Percentiles rank a stretch among this genome's conserved stretches.
Evolutionary conservation across 1,140 invertebrate genomes (phyloP).

Genomic region (Drosophila bipectinata): DNA sequence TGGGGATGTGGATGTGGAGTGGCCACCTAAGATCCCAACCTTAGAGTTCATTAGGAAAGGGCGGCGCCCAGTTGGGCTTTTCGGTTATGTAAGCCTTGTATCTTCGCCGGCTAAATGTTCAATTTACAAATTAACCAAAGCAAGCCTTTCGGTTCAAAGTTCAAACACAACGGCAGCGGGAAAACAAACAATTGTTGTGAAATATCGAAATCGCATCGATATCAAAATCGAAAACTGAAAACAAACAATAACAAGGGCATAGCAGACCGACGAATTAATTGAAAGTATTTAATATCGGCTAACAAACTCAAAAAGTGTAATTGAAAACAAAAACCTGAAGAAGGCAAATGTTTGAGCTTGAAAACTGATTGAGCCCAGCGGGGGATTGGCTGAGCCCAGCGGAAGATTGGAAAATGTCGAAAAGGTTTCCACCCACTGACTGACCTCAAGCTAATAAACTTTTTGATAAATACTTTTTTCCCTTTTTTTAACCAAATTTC

Average conservation of each 20-base stretch:
- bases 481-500: neutral
- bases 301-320: constrained; percentile 33
- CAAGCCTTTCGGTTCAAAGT: constrained; percentile 59
- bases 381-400: constrained; percentile 17
- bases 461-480: constrained; percentile 16
- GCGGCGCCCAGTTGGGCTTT: constrained; percentile 32
- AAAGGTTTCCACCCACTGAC: constrained; percentile 21
- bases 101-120: constrained; percentile 40
- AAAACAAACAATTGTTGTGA: constrained; percentile 48
- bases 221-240: constrained; percentile 23
- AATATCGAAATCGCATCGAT: constrained; percentile 45
- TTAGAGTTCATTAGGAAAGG: constrained; percentile 62
- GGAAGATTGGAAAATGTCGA: constrained; percentile 23
- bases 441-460: constrained; percentile 32
- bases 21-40: constrained; percentile 11
- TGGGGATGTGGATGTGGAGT: constrained; percentile 10
- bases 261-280: constrained; percentile 61
- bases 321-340: constrained; percentile 24
- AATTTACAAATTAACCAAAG: constrained; percentile 59
- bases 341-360: constrained; percentile 9
- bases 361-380: constrained; percentile 48
- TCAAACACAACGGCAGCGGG: constrained; percentile 48
- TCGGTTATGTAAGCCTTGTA: constrained; percentile 57
- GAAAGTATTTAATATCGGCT: constrained; percentile 53
- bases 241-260: constrained; percentile 63